phyloP scores from a whole-genome alignment of 2,888 invertebrate species.

The Dasypogon diadema region DNA sequence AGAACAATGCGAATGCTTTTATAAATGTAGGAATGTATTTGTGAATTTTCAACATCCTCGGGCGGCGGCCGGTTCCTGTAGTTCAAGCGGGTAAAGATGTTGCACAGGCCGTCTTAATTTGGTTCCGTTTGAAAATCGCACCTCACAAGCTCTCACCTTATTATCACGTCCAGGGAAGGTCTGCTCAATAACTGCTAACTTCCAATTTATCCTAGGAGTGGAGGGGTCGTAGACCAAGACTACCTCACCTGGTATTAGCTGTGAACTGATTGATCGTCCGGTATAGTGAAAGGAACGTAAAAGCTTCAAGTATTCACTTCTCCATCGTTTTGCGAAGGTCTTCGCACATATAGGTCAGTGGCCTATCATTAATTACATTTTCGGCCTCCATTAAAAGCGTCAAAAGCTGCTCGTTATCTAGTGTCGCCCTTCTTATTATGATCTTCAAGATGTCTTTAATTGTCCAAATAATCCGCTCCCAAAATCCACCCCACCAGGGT shows the following conservation, averaged over 20 bases:
- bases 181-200: no score
- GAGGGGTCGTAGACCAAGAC: no score
- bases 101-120: no score
- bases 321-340: slow-evolving; percentile 30
- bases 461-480: slow-evolving; percentile 40
- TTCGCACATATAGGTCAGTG: slow-evolving; percentile 44
- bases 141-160: no score
- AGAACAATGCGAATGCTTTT: no score
- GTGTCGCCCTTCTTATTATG: slow-evolving; percentile 47
- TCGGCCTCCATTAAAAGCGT: slow-evolving; percentile 49
- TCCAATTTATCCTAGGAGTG: no score
- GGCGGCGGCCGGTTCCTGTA: slow-evolving; percentile 28
- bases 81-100: no score
- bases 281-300: not conserved
- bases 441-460: slow-evolving; percentile 53
- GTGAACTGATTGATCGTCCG: not conserved
- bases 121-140: no score
- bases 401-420: slow-evolving; percentile 36
- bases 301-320: slow-evolving; percentile 5
- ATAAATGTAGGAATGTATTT: no score
- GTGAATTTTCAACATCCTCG: slow-evolving; percentile 51
- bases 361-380: slow-evolving; percentile 44
- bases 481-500: no score
- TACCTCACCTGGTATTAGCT: not conserved
- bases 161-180: no score